These are phyloP conservation scores for Sarcophaga rosellei DNA, from an alignment of 2,888 invertebrate species.

Conservation along the genomic window DNA sequence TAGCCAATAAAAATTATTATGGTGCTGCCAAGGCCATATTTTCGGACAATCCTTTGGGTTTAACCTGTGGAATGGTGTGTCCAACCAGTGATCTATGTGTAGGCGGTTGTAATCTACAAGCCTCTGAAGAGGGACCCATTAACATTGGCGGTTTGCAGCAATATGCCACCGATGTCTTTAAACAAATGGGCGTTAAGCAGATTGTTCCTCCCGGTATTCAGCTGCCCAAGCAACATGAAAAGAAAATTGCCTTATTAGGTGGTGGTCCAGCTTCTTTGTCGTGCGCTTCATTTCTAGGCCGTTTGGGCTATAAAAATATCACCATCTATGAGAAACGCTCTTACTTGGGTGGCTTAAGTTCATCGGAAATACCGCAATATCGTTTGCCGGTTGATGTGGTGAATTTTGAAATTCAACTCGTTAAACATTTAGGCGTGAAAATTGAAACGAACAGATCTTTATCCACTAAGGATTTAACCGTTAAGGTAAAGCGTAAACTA, in stretches of 20 bases:
- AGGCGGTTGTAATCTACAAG: constrained; percentile 97
- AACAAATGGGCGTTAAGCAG: constrained; percentile 95
- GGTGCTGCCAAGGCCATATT: constrained; percentile 98
- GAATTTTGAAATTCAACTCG: constrained; percentile 94
- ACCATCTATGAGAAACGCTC: constrained; percentile 95
- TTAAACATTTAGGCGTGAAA: constrained; percentile 95
- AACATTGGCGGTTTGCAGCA: constrained; percentile 99
- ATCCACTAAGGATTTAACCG: constrained; percentile 87
- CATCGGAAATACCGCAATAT: constrained; percentile 98
- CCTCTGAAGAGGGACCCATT: constrained; percentile 98
- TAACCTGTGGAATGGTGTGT: constrained; percentile 99
- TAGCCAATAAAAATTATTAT: constrained; percentile 99
- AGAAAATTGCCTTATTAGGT: constrained; percentile 92
- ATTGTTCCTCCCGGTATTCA: constrained; percentile 88
- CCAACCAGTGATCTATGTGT: constrained; percentile 99
- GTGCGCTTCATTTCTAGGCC: constrained; percentile 96
- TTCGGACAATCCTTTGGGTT: constrained; percentile 97
- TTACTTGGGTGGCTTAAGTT: constrained; percentile 95
- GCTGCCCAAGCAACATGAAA: constrained; percentile 80
- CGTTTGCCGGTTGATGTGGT: constrained; percentile 96
- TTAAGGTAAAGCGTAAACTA: constrained; percentile 82
- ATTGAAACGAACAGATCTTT: constrained; percentile 89
- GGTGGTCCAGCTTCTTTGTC: constrained; percentile 98
- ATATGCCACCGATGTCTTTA: constrained; percentile 97
- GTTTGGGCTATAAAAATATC: constrained; percentile 95